Percentiles rank a stretch among this genome's conserved stretches.
phyloP scores from a whole-genome alignment of 2,113 vertebrate species.

The Eudorcas thomsonii region DNA sequence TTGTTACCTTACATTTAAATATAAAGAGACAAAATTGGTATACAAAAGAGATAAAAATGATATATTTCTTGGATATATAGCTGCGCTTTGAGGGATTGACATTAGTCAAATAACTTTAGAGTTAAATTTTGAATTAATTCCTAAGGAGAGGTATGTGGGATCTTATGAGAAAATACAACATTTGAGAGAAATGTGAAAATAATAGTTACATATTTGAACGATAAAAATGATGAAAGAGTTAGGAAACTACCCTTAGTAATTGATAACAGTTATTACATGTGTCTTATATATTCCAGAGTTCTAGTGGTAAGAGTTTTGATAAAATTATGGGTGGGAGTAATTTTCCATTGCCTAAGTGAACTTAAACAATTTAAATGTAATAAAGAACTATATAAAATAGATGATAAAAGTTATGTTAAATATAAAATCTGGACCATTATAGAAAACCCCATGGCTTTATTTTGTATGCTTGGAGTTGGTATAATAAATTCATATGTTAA shows the following conservation, averaged over 20 bases:
- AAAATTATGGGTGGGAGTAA: not conserved
- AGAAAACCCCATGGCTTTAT: not conserved
- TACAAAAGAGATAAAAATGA: not conserved
- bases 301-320: not conserved
- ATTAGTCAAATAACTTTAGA: not conserved
- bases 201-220: not conserved
- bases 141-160: not conserved
- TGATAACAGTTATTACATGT: not conserved
- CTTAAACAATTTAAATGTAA: slow-evolving; percentile 18
- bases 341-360: not conserved
- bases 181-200: slow-evolving; percentile 28
- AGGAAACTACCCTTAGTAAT: not conserved
- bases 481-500: not conserved
- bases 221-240: slow-evolving; percentile 3
- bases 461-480: not conserved
- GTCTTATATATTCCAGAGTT: not conserved
- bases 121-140: slow-evolving; percentile 1
- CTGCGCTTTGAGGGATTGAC: not conserved
- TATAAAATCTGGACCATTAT: not conserved
- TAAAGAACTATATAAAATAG: not conserved
- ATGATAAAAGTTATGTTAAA: not conserved
- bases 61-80: not conserved
- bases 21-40: not conserved
- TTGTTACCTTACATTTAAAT: slow-evolving; percentile 39
- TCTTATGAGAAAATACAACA: not conserved